Conservation (phyloP, 2,113 vertebrate genomes). For the Tupaia chinensis region DNA sequence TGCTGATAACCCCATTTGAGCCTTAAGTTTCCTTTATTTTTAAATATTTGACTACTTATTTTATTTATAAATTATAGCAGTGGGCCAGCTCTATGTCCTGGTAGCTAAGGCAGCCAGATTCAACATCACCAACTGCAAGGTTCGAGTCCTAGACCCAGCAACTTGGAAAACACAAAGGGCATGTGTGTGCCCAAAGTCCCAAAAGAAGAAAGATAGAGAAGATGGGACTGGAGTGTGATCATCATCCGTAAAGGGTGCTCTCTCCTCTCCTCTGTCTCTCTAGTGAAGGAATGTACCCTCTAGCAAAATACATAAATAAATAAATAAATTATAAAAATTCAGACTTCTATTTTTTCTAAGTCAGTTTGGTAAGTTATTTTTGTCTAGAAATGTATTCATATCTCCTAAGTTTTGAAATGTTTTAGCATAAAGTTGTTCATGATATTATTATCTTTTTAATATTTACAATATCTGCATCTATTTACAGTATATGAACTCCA, state of each 20-base stretch:
- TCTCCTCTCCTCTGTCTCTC: too few species aligned
- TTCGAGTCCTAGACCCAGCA: too few species aligned
- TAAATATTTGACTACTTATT: conserved; percentile 20
- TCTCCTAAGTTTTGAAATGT: conserved; percentile 25
- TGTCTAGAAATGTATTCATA: background rate
- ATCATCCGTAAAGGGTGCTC: too few species aligned
- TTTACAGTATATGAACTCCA: background rate
- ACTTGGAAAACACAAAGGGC: too few species aligned
- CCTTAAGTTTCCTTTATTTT: background rate
- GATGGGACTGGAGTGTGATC: too few species aligned
- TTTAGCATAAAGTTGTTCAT: background rate
- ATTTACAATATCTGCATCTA: background rate
- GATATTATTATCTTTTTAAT: background rate
- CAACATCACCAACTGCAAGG: too few species aligned
- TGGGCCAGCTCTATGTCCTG: too few species aligned
- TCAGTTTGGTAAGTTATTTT: background rate
- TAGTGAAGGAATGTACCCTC: too few species aligned
- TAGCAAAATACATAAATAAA: too few species aligned
- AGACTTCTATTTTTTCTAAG: background rate
- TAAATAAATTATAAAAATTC: background rate
- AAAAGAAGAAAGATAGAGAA: too few species aligned
- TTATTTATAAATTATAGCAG: background rate
- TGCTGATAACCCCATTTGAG: background rate
- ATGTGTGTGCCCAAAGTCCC: too few species aligned
- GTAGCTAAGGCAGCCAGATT: too few species aligned